phyloP scores from a whole-genome alignment of 2,797 vertebrate species.

The Hyperoplus immaculatus region DNA sequence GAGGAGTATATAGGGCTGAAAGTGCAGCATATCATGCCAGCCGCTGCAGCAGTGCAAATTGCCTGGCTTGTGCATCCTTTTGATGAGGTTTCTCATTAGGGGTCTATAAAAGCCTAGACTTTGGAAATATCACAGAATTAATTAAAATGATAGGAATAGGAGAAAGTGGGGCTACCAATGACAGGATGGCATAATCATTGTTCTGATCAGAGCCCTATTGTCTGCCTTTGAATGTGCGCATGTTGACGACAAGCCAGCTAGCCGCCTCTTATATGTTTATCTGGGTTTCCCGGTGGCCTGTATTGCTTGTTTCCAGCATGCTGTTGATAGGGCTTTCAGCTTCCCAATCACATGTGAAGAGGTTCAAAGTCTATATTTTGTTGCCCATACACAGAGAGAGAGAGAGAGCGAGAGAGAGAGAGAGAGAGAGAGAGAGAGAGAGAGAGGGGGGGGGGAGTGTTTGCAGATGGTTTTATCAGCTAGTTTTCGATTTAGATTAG shows the following conservation, averaged over 20 bases:
- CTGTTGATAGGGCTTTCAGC: slow-evolving; percentile 79
- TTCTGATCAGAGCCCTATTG: slow-evolving; percentile 86
- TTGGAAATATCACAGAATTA: slow-evolving; percentile 87
- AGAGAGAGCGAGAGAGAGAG: not conserved
- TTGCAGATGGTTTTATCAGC: slow-evolving; percentile 60
- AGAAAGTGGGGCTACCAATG: slow-evolving; percentile 75
- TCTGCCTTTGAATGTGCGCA: slow-evolving; percentile 75
- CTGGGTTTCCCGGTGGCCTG: slow-evolving; percentile 66
- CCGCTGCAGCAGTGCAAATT: slow-evolving; percentile 73
- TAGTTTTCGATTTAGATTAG: slow-evolving; percentile 67
- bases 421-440: not conserved
- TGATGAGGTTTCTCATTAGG: slow-evolving; percentile 87
- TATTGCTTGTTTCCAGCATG: slow-evolving; percentile 68
- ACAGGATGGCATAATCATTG: slow-evolving; percentile 82
- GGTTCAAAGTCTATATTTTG: slow-evolving; percentile 82
- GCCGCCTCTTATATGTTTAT: slow-evolving; percentile 76
- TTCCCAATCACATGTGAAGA: slow-evolving; percentile 58
- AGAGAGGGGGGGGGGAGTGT: slow-evolving; percentile 16
- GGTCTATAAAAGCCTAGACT: slow-evolving; percentile 81
- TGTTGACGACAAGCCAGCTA: slow-evolving; percentile 71
- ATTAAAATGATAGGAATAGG: slow-evolving; percentile 86
- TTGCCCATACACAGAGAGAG: slow-evolving; percentile 41
- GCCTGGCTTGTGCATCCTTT: slow-evolving; percentile 77
- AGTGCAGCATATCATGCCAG: slow-evolving; percentile 64
- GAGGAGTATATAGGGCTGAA: slow-evolving; percentile 48